Evolutionary conservation across 2,888 invertebrate species (phyloP).

Genomic region (Drosophila mimica): DNA sequence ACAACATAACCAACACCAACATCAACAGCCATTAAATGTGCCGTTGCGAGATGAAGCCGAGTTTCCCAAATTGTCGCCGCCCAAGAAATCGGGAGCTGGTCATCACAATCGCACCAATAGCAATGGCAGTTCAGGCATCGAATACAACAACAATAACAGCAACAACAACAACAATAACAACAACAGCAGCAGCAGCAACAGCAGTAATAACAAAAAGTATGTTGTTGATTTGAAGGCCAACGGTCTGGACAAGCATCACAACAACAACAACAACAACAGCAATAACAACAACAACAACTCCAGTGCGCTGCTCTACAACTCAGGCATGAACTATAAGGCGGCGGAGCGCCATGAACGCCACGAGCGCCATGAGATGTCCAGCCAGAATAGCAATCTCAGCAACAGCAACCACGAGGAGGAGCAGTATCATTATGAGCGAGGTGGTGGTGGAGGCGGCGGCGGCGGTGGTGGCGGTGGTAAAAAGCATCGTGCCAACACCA

Average conservation of each 20-base stretch:
- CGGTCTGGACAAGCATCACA: conserved; percentile 66
- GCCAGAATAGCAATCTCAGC: conserved; percentile 77
- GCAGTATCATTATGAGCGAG: conserved; percentile 79
- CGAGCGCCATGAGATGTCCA: conserved; percentile 75
- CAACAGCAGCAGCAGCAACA: conserved; percentile 41
- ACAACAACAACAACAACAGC: conserved; percentile 45
- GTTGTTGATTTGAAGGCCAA: conserved; percentile 68
- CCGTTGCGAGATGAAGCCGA: conserved; percentile 84
- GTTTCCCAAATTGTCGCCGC: conserved; percentile 85
- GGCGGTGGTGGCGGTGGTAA: conserved; percentile 73
- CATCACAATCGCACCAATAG: conserved; percentile 71
- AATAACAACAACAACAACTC: conserved; percentile 52
- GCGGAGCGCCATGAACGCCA: conserved; percentile 71
- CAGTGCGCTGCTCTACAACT: conserved; percentile 69
- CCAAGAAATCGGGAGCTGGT: conserved; percentile 81
- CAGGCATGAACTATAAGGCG: conserved; percentile 81
- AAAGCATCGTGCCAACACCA: conserved; percentile 84
- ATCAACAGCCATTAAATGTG: conserved; percentile 71
- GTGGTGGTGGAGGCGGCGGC: conserved; percentile 54
- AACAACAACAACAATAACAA: conserved; percentile 48
- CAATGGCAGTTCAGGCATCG: conserved; percentile 73
- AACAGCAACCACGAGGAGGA: conserved; percentile 82
- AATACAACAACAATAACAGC: conserved; percentile 51
- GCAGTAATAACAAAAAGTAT: conserved; percentile 61
- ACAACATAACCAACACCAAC: conserved; percentile 70